Percentiles rank a stretch among this genome's conserved stretches.
Evolutionary conservation across 2,888 invertebrate genomes (phyloP).

Genomic region (Villa cingulata): DNA sequence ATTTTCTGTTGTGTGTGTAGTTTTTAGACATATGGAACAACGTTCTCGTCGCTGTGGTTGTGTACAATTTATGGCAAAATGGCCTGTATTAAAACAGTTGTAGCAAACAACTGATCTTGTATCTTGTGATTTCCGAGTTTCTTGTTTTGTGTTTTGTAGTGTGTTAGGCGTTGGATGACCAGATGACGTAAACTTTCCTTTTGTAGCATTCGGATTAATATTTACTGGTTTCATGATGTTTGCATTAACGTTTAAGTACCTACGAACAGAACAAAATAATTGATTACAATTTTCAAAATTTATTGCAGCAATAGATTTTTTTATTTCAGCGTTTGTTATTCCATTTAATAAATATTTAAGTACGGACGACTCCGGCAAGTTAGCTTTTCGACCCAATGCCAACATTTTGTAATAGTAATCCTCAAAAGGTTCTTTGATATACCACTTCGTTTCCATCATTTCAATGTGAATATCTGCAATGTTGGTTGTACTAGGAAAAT

Average conservation of each 20-base stretch:
- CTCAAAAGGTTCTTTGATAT: background rate
- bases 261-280: too few relatives aligned
- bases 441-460: background rate
- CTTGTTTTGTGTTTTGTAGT: too few relatives aligned
- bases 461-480: background rate
- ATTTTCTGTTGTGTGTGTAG: background rate
- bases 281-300: background rate
- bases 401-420: background rate
- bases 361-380: background rate
- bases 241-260: background rate
- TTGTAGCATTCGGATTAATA: background rate
- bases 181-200: background rate
- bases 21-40: background rate
- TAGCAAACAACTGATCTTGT: background rate
- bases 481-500: background rate
- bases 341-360: background rate
- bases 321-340: background rate
- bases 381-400: background rate
- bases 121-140: background rate
- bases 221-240: background rate
- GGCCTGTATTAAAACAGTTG: constrained; percentile 4
- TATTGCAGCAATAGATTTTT: background rate
- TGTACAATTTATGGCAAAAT: constrained; percentile 1
- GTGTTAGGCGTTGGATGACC: too few relatives aligned
- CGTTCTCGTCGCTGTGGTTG: constrained; percentile 3